These are phyloP conservation scores for Tamandua tetradactyla DNA, from an alignment of 2,797 vertebrate genomes.

Conservation along the genomic window DNA sequence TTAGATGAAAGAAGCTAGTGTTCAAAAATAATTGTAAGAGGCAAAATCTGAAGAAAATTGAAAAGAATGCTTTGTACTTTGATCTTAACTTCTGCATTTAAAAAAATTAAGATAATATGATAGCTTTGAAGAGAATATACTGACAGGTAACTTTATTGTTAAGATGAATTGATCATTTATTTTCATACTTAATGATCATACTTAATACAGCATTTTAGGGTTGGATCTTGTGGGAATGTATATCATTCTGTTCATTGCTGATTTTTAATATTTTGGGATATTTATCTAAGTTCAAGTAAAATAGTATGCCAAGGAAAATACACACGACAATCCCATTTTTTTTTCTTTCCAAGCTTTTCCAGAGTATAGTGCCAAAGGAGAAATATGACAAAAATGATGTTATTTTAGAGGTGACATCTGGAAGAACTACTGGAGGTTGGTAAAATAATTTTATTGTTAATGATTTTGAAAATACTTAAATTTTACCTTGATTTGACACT, in stretches of 20 bases:
- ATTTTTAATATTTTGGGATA: slow-evolving; percentile 17
- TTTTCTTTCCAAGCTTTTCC: slow-evolving; percentile 87
- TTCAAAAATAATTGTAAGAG: slow-evolving; percentile 66
- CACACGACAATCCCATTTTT: not conserved
- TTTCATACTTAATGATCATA: slow-evolving; percentile 56
- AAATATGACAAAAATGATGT: slow-evolving; percentile 89
- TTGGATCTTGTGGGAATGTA: not conserved
- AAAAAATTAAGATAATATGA: slow-evolving; percentile 66
- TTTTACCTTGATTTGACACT: slow-evolving; percentile 19
- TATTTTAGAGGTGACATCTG: slow-evolving; percentile 93
- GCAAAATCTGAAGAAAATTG: slow-evolving; percentile 57
- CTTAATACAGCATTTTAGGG: slow-evolving; percentile 41
- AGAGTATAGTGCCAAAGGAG: slow-evolving; percentile 89
- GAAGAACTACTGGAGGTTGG: slow-evolving; percentile 96
- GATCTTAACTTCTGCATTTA: slow-evolving; percentile 60
- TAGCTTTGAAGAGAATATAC: slow-evolving; percentile 20
- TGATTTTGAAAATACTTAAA: not conserved
- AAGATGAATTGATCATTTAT: slow-evolving; percentile 2
- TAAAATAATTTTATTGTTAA: slow-evolving; percentile 60
- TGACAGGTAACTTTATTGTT: slow-evolving; percentile 61
- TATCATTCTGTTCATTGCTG: slow-evolving; percentile 57
- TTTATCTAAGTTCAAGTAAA: slow-evolving; percentile 40
- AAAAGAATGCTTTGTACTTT: slow-evolving; percentile 52
- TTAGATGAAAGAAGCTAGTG: slow-evolving; percentile 67
- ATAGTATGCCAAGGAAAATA: not conserved